Percentiles rank a stretch among this genome's conserved stretches.
phyloP scores from a whole-genome alignment of 2,888 invertebrate species.

The Diploptera punctata region DNA sequence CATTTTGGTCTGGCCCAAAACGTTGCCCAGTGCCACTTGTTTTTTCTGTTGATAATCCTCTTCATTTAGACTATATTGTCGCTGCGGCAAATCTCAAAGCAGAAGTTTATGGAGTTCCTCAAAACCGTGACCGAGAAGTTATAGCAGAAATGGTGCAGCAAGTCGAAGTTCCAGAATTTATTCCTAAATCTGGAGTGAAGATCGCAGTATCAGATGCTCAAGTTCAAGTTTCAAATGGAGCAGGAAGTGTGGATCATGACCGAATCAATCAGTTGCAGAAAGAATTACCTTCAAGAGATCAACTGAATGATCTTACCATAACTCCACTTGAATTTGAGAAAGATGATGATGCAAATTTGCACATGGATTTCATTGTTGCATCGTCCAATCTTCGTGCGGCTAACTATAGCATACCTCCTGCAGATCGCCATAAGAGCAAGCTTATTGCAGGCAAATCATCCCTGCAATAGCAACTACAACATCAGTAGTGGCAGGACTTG shows the following conservation, averaged over 20 bases:
- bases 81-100: conserved; percentile 93
- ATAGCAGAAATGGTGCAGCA: conserved; percentile 70
- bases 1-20: conserved; percentile 98
- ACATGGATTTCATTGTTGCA: conserved; percentile 99
- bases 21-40: conserved; percentile 87
- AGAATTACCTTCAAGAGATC: conserved; percentile 68
- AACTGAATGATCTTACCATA: conserved; percentile 66
- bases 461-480: conserved; percentile 99
- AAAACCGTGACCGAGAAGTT: conserved; percentile 69
- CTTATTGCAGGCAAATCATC: conserved; percentile 98
- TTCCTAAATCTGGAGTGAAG: conserved; percentile 91
- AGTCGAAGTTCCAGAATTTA: conserved; percentile 85
- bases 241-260: conserved; percentile 73
- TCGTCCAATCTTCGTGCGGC: conserved; percentile 95
- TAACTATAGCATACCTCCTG: conserved; percentile 94
- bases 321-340: conserved; percentile 97
- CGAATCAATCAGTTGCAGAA: conserved; percentile 64
- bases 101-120: conserved; percentile 80
- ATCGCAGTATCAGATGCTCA: conserved; percentile 97
- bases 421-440: conserved; percentile 91
- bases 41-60: conserved; percentile 69
- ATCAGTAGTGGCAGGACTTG: conserved; percentile 95
- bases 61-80: conserved; percentile 90
- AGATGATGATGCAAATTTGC: conserved; percentile 96
- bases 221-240: conserved; percentile 67